Base-by-base conservation (phyloP, 2,888 invertebrate species). In the Melieria crassipennis region DNA sequence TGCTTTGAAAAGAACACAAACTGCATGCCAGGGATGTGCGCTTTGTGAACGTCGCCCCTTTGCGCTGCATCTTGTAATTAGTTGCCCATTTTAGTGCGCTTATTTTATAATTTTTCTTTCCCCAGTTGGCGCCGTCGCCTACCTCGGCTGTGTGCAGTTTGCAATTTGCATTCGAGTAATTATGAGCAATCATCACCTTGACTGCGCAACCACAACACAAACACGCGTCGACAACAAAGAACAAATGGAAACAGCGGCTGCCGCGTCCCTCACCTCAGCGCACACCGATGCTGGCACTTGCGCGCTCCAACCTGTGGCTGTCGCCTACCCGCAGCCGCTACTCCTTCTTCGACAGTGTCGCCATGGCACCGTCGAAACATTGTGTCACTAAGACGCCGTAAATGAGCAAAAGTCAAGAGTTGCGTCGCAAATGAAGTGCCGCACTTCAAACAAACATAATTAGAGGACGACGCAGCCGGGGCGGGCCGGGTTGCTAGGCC, bases 181-280 rank as follows among this genome's bases (percentile, higher is more conserved):
- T 77, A 76, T 72, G 73, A 77, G 75, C 76, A 76, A 78, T 77
- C 75, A 77, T 76, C 74, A 77, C 74, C 75, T 74, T 75, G 73
- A 75, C 66, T 75, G 72, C 75, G 68, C 72, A 71, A 71, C 72
- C 70, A 71, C 71, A 75, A 73, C 56, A 43, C 43, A 5, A 52
- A 60, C 42, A 30, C 16, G 42, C n/a, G 55, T 45, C 46, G 11
- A 50, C 43, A 70, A 11, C 4, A 16, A 16, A 10, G 48, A 52
- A 52, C 16, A n/a, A 46, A 65, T 52, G 48, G 58, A 55, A 56
- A 64, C 61, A 65, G 47, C 50, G 69, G 11, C 62, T 62, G 56
- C 69, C 46, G 65, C 16, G 45, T 56, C 10, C 7, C 0, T 46
- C 13, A 57, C 65, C 30, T 46, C 7, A 16, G 16, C 46, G n/a